Percentiles rank a stretch among this genome's conserved stretches.
These are phyloP conservation scores for Sinhomidia bicolor DNA, from an alignment of 2,888 invertebrate genomes.

Conservation along the genomic window DNA sequence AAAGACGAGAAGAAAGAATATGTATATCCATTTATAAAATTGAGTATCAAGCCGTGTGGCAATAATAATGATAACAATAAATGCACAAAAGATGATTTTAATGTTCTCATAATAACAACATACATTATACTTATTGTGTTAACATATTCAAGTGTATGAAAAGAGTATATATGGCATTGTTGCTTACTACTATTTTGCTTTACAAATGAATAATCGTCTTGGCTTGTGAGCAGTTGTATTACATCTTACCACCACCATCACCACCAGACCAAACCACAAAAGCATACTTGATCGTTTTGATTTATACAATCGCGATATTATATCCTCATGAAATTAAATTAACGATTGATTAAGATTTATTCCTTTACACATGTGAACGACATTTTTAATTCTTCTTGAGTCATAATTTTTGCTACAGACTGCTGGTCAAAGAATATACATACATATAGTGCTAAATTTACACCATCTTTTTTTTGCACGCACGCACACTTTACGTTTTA, in stretches of 20 bases:
- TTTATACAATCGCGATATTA: slow-evolving; percentile 23
- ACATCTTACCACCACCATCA: too few species aligned
- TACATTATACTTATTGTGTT: too few species aligned
- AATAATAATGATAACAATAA: slow-evolving; percentile 21
- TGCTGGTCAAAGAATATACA: too few species aligned
- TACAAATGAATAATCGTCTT: not conserved
- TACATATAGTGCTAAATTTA: too few species aligned
- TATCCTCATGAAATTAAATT: slow-evolving; percentile 17
- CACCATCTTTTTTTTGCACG: too few species aligned
- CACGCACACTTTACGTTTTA: too few species aligned
- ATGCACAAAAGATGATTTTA: slow-evolving; percentile 14
- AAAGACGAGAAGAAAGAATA: not conserved
- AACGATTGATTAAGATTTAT: not conserved
- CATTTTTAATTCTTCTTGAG: not conserved
- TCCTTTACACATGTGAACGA: not conserved
- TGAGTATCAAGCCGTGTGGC: not conserved
- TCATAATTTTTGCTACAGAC: not conserved
- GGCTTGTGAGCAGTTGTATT: not conserved
- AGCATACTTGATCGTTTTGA: not conserved
- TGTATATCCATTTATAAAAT: not conserved
- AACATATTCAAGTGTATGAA: too few species aligned
- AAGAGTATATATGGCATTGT: too few species aligned
- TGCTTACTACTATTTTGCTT: not conserved
- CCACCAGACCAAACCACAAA: not conserved
- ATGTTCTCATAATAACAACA: not conserved